Conservation (phyloP, 1,140 invertebrate species). For the Saccostrea echinata region DNA sequence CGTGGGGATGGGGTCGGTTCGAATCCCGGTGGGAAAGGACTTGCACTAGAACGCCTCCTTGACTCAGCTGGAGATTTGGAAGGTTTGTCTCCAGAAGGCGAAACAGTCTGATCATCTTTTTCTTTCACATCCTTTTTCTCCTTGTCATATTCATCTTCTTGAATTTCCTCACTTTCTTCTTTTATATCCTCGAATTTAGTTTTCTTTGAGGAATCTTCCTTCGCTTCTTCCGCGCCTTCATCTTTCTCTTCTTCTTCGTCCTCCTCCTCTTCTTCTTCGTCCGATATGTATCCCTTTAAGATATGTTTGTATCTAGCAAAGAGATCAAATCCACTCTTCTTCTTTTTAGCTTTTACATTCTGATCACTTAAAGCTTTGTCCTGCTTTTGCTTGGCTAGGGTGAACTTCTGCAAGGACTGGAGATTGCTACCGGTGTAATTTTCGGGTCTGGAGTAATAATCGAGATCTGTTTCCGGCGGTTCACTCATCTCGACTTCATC, state of each 20-base stretch:
- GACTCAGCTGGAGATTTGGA: neutral
- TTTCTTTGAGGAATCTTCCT: neutral
- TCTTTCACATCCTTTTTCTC: neutral
- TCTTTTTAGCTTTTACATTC: conserved; percentile 62
- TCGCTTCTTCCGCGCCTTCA: conserved; percentile 43
- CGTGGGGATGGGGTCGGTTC: conserved; percentile 1
- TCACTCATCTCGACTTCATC: conserved; percentile 49
- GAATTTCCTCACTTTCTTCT: conserved; percentile 23
- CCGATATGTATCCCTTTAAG: conserved; percentile 63
- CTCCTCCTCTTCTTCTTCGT: conserved; percentile 57
- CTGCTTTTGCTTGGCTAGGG: conserved; percentile 64
- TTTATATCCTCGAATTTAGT: conserved; percentile 40
- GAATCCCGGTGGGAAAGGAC: neutral
- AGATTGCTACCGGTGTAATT: conserved; percentile 74
- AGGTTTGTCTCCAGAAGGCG: neutral
- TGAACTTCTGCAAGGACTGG: conserved; percentile 63
- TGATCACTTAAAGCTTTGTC: conserved; percentile 54
- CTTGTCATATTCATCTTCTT: neutral
- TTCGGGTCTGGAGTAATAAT: conserved; percentile 72
- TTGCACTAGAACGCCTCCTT: neutral
- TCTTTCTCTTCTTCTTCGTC: conserved; percentile 53
- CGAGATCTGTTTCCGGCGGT: conserved; percentile 70
- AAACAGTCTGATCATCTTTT: neutral
- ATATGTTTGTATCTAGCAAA: conserved; percentile 66
- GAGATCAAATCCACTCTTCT: conserved; percentile 63